Conservation (phyloP, 2,888 invertebrate genomes). For the Brenthis hecate region DNA sequence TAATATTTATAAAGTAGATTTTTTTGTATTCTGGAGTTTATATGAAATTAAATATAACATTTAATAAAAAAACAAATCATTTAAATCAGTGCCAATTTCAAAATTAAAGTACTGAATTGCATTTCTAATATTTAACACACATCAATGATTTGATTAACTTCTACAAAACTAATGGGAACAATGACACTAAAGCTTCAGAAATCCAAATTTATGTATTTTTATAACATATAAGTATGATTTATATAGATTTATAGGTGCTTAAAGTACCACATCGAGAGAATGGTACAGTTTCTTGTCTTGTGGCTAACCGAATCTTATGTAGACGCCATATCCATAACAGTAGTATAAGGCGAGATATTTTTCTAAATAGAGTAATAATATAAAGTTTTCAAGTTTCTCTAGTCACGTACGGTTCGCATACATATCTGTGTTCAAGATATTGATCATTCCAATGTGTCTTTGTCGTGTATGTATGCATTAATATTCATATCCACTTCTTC, state of each 20-base stretch:
- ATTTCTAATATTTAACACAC: conserved; percentile 45
- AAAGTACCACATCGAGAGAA: conserved; percentile 24
- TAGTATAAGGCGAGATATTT: conserved; percentile 24
- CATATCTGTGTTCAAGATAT: conserved; percentile 69
- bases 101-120: conserved; percentile 23
- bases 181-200: conserved; percentile 52
- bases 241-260: conserved; percentile 27
- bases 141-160: conserved; percentile 45
- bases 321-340: conserved; percentile 28
- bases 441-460: conserved; percentile 73
- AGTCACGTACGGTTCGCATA: conserved; percentile 58
- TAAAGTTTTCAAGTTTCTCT: conserved; percentile 46
- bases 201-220: conserved; percentile 34
- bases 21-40: background rate
- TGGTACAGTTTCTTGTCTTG: conserved; percentile 19
- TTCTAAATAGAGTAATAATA: conserved; percentile 26
- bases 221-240: conserved; percentile 22
- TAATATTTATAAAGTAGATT: background rate
- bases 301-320: conserved; percentile 25
- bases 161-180: conserved; percentile 68
- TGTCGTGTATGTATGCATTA: conserved; percentile 26
- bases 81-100: conserved; percentile 62
- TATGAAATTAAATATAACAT: conserved; percentile 5
- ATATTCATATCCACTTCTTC: background rate
- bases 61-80: conserved; percentile 25